Conservation (phyloP, 2,888 invertebrate genomes). For the Cremastobaeus sp. region DNA sequence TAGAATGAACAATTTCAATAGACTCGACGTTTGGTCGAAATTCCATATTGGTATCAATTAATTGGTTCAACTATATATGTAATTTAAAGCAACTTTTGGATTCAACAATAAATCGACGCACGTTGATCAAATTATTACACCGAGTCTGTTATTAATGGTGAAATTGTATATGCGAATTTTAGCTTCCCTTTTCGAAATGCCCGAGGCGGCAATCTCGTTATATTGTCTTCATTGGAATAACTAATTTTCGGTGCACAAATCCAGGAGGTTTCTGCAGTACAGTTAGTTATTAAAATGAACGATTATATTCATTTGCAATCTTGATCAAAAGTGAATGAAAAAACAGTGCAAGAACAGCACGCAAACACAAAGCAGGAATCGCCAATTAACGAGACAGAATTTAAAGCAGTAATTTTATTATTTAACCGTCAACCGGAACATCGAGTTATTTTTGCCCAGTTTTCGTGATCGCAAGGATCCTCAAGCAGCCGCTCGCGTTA, state of each 20-base stretch:
- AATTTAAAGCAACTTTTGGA: too few relatives aligned
- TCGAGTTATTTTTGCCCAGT: slow-evolving; percentile 62
- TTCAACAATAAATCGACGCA: too few relatives aligned
- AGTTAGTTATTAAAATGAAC: slow-evolving; percentile 38
- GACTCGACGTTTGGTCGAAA: too few relatives aligned
- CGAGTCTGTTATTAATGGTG: slow-evolving; percentile 38
- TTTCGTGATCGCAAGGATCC: slow-evolving; percentile 62
- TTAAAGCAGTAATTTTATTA: slow-evolving; percentile 2
- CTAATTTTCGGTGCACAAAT: slow-evolving; percentile 47
- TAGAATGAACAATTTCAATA: too few relatives aligned
- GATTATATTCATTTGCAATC: background rate
- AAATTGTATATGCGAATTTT: slow-evolving; percentile 38
- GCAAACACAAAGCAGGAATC: too few relatives aligned
- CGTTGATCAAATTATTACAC: too few relatives aligned
- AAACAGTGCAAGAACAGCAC: too few relatives aligned
- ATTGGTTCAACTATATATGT: too few relatives aligned
- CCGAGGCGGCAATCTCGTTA: slow-evolving; percentile 47
- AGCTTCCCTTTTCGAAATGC: slow-evolving; percentile 50
- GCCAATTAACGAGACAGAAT: too few relatives aligned
- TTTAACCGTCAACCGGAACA: slow-evolving; percentile 64
- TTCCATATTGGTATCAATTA: too few relatives aligned
- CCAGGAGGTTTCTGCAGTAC: slow-evolving; percentile 33
- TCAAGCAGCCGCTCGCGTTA: slow-evolving; percentile 22
- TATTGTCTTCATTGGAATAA: slow-evolving; percentile 50
- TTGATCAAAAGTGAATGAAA: background rate